A percentile compares a stretch with the other conserved stretches of the same genome.
phyloP scores from a whole-genome alignment of 2,113 vertebrate genomes.

The Parus major region DNA sequence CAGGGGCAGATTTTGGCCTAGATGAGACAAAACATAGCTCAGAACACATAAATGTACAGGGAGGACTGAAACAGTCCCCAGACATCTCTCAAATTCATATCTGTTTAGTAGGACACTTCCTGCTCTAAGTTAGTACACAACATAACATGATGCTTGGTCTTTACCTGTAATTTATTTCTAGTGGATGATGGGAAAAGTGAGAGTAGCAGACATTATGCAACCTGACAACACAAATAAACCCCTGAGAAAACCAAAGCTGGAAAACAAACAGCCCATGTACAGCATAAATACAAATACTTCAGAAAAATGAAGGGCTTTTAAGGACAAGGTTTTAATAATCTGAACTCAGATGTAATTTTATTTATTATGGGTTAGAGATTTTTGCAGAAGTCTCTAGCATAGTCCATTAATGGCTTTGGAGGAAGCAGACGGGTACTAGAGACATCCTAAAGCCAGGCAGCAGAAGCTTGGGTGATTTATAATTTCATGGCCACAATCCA shows the following conservation, averaged over 20 bases:
- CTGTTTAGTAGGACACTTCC: neutral
- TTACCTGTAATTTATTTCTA: neutral
- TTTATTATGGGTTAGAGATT: neutral
- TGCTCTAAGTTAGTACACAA: neutral
- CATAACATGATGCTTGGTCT: neutral
- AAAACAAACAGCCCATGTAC: neutral
- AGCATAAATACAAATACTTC: neutral
- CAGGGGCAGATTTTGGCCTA: neutral
- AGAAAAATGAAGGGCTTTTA: neutral
- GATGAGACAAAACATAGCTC: neutral
- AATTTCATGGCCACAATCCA: neutral
- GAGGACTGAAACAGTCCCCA: neutral
- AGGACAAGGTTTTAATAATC: neutral
- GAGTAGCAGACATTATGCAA: neutral
- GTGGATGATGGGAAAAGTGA: neutral
- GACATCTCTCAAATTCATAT: neutral
- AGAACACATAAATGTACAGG: neutral
- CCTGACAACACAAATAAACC: neutral
- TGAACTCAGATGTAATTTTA: neutral
- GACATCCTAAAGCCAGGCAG: slow-evolving; percentile 3
- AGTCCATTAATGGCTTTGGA: neutral
- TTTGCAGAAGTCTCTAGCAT: neutral
- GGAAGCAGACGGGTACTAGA: neutral
- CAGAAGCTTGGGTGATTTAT: neutral
- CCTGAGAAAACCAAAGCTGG: slow-evolving; percentile 44